Base-by-base conservation (phyloP, 2,888 invertebrate genomes). In the Tillus elongatus region DNA sequence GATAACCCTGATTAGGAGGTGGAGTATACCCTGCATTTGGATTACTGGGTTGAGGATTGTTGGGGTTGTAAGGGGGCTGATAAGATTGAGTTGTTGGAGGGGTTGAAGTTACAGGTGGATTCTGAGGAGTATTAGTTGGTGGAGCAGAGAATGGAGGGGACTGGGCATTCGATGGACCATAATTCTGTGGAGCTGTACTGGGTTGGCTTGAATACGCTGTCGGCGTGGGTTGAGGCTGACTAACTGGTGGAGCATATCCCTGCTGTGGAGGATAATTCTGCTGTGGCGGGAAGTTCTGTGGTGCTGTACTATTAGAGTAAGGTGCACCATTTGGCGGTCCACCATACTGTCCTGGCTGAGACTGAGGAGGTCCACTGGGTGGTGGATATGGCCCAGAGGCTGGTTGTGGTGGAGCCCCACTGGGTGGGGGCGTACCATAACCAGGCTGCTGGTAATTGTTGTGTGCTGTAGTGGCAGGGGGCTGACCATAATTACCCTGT, bases 111-210 rank as follows among this genome's bases (percentile, higher is more conserved):
- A 71, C 71, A 3, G 65, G 67, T 43, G 70, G 72, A 54, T 66
- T 72, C 11, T 41, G 34, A 15, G 67, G 61, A 34, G 58, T 57
- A 39, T 54, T 66, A 10, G 57, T 57, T 3, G 64, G 74, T 15
- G 74, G 63, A 50, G 54, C 67, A 1, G 76, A 74, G 42, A 78
- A 76, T 36, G 79, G 78, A 2, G 79, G 75, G 2, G 78, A 74
- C 53, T 77, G 76, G 15, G 76, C 73, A 41, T 55, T 60, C 29
- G 42, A 50, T 3, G 61, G 54, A 2, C 52, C 54, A 38, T 50
- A 78, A 71, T 57, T 61, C 35, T 56, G 56, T 4, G 56, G 54
- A 3, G 56, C 46, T 4, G 52, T 28, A 57, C 56, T 40, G 59
- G 63, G 61, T 13, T 53, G 61, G 15, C 46, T 39, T 3, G 60